These are phyloP conservation scores for Loripinus fragilis DNA, from an alignment of 2,888 invertebrate species.

Conservation along the genomic window DNA sequence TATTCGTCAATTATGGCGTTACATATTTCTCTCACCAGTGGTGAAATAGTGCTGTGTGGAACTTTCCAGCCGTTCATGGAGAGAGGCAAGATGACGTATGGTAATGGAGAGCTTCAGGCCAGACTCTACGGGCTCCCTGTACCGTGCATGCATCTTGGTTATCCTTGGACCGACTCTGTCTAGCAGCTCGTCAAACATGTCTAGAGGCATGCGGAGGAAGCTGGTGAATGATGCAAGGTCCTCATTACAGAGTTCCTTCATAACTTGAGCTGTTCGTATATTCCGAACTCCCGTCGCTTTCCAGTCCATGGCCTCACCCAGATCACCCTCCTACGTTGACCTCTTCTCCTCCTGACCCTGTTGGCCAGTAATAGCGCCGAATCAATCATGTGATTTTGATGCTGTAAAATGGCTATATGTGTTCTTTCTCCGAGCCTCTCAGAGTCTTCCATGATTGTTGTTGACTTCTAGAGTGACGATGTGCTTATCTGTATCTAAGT, in stretches of 20 bases:
- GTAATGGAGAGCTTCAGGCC: neutral
- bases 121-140: neutral
- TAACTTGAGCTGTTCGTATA: conserved; percentile 35
- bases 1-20: too few relatives aligned
- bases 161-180: too few relatives aligned
- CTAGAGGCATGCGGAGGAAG: neutral
- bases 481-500: neutral
- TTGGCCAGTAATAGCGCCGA: conserved; percentile 42
- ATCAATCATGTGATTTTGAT: conserved; percentile 17
- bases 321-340: conserved; percentile 34
- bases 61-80: neutral
- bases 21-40: too few relatives aligned
- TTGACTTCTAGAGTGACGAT: neutral
- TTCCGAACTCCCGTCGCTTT: neutral
- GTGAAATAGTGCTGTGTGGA: too few relatives aligned
- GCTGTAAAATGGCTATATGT: conserved; percentile 13
- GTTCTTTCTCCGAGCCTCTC: neutral
- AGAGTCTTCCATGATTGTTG: neutral
- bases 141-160: too few relatives aligned
- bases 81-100: neutral
- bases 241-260: neutral
- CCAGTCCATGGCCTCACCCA: neutral
- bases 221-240: conserved; percentile 11
- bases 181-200: neutral
- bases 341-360: conserved; percentile 35